Percentiles rank a stretch among this genome's conserved stretches.
Conservation (phyloP, 2,797 vertebrate genomes). For the Adelosebastes latens region DNA sequence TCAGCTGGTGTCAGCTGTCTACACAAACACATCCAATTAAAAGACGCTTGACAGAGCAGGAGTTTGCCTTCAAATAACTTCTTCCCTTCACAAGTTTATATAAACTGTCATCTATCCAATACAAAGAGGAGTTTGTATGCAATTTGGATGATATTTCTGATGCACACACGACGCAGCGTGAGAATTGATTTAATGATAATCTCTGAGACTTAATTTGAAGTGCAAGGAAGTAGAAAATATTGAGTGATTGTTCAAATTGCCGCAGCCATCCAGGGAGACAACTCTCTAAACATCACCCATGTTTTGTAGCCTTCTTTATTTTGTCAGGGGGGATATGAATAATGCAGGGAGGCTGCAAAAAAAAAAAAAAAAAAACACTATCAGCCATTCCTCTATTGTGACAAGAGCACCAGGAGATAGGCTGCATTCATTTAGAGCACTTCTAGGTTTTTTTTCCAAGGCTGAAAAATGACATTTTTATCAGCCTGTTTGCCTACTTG, state of each 20-base stretch:
- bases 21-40: conserved; percentile 24
- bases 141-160: background rate
- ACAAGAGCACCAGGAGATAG: conserved; percentile 41
- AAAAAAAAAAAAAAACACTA: conserved; percentile 38
- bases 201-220: background rate
- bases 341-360: conserved; percentile 45
- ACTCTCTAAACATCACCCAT: conserved; percentile 13
- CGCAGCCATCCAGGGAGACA: conserved; percentile 19
- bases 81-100: background rate
- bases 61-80: background rate
- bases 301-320: conserved; percentile 40
- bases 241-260: conserved; percentile 21
- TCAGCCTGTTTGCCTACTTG: conserved; percentile 30
- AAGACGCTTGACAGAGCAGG: background rate
- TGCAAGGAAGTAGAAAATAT: background rate
- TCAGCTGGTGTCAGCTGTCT: conserved; percentile 21
- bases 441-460: conserved; percentile 7
- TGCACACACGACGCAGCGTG: background rate
- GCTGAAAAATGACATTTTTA: conserved; percentile 47
- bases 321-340: conserved; percentile 57
- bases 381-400: conserved; percentile 49
- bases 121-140: background rate
- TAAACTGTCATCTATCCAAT: background rate
- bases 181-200: background rate
- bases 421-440: conserved; percentile 40